Conservation (phyloP, 35 echinoderm and acorn worm species). For the Apostichopus californicus region DNA sequence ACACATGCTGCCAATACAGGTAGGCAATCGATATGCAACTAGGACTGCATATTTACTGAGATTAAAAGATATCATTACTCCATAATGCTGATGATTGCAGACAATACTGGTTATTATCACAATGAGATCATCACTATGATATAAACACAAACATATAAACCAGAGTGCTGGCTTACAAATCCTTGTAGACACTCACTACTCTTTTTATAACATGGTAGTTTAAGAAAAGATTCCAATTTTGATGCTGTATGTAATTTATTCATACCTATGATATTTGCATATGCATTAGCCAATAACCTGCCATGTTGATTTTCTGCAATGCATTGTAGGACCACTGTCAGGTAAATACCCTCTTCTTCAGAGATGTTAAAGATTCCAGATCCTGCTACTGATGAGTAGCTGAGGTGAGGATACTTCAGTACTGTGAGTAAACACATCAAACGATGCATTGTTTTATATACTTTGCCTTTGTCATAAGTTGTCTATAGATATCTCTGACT, state of each 20-base stretch:
- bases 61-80: too few species aligned
- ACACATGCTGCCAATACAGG: too few species aligned
- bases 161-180: neutral
- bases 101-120: too few species aligned
- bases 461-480: neutral
- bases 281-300: constrained; percentile 41
- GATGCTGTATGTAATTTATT: neutral
- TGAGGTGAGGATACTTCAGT: constrained; percentile 40
- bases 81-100: too few species aligned
- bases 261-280: constrained; percentile 49
- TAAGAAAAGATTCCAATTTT: neutral
- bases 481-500: neutral
- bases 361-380: constrained; percentile 32
- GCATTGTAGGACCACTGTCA: constrained; percentile 36
- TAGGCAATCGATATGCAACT: too few species aligned
- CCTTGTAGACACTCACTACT: neutral
- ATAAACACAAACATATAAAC: too few species aligned
- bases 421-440: neutral
- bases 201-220: neutral
- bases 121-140: too few species aligned
- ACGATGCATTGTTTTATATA: neutral
- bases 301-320: constrained; percentile 47
- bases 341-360: constrained; percentile 19
- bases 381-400: neutral
- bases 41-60: too few species aligned